Evolutionary conservation across 2,888 invertebrate species (phyloP).

Genomic region (Panzeria rudis): DNA sequence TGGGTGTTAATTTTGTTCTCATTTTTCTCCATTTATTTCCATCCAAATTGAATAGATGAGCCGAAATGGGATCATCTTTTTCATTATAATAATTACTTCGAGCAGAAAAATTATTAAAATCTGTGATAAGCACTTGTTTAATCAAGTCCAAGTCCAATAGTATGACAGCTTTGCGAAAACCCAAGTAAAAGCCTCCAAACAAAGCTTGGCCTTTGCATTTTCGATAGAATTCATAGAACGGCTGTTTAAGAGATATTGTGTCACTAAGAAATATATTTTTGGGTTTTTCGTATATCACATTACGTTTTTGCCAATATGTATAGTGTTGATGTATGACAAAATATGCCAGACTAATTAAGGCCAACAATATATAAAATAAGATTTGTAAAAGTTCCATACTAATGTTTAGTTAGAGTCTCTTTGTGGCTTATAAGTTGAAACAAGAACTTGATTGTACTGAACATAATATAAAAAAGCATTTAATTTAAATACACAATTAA

Average conservation of each 20-base stretch:
- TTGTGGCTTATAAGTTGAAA: background rate
- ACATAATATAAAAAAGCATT: background rate
- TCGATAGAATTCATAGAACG: slow-evolving; percentile 76
- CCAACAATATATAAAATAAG: slow-evolving; percentile 47
- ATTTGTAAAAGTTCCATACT: slow-evolving; percentile 59
- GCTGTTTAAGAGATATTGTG: slow-evolving; percentile 73
- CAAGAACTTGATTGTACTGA: background rate
- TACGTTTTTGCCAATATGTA: slow-evolving; percentile 76
- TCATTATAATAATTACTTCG: slow-evolving; percentile 81
- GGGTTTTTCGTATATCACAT: slow-evolving; percentile 76
- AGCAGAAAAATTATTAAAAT: slow-evolving; percentile 82
- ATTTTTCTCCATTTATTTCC: slow-evolving; percentile 84
- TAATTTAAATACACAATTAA: background rate
- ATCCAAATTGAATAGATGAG: slow-evolving; percentile 81
- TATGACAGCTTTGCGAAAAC: slow-evolving; percentile 75
- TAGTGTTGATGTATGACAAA: slow-evolving; percentile 69
- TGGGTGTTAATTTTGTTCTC: slow-evolving; percentile 84
- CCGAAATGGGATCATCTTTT: slow-evolving; percentile 81
- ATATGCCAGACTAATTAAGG: slow-evolving; percentile 40
- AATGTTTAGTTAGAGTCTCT: background rate
- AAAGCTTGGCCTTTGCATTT: slow-evolving; percentile 76
- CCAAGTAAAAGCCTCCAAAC: slow-evolving; percentile 78
- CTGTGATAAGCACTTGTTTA: slow-evolving; percentile 81
- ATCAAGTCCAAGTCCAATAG: slow-evolving; percentile 80
- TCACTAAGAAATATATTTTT: slow-evolving; percentile 75